Evolutionary conservation across 1,140 invertebrate species (phyloP), one percentile per base, ranked within the genome.

Genomic region (Mycetomoellerius zeteki): DNA sequence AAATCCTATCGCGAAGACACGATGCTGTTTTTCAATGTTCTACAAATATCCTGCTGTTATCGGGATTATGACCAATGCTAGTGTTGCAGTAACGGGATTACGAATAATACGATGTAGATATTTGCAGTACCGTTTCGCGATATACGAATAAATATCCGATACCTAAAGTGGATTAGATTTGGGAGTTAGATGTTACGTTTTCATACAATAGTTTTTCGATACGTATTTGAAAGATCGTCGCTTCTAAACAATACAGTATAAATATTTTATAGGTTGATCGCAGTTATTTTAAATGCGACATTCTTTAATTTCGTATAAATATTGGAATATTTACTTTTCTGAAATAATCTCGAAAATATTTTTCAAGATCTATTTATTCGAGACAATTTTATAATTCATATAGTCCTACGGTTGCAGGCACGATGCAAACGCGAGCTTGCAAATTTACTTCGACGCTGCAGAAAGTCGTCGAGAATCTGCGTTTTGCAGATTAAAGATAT

Each of bases 381-480:
- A 19, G 37, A 21, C 67, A 19, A 24, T 19, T 82, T 43, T 72
- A 47, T 43, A 56, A 58, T 58, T 33, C 19, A 0, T 21, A 47
- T 10, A 16, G 62, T 3, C 47, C n/a, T 5, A 14, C 30, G 27
- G 12, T 50, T 30, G 50, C 78, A 21, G 37, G 16, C 21, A 47
- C 21, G 67, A 37, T 33, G 50, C 30, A 43, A 14, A 43, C n/a
- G 47, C 52, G 16, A 12, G 27, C 16, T 77, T 81, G 76, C 54
- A 72, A 80, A 88, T 90, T 89, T 80, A 71, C 77, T 87, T 87
- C 72, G 88, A 73, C 73, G 65, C 65, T 47, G 71, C 62, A 54
- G 64, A 89, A 89, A 86, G 87, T 71, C 62, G 85, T 12, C 14
- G 71, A 21, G 67, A 52, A 19, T 71, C 69, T 14, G 87, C 58